A percentile compares a stretch with the other conserved stretches of the same genome.
Evolutionary conservation across 2,113 vertebrate genomes (phyloP).

Genomic region (Irena cyanogastra): DNA sequence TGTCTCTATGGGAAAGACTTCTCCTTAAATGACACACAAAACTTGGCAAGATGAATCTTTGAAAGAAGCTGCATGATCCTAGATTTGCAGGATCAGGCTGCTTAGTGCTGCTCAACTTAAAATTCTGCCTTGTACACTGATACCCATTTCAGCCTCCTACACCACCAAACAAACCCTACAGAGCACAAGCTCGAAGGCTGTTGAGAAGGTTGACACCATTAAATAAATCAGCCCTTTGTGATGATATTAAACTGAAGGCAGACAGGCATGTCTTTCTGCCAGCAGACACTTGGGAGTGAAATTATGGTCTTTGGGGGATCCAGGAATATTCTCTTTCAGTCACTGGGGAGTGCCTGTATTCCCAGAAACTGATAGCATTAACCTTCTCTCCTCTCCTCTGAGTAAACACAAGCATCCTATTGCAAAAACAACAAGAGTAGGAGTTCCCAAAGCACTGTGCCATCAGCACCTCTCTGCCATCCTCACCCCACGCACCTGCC

Average conservation of each 20-base stretch:
- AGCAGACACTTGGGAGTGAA: slow-evolving; percentile 11
- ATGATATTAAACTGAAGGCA: not conserved
- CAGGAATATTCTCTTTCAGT: slow-evolving; percentile 49
- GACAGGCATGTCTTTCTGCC: slow-evolving; percentile 8
- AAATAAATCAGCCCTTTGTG: slow-evolving; percentile 31
- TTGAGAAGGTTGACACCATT: not conserved
- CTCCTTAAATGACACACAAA: not conserved
- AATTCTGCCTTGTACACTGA: not conserved
- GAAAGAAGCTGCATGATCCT: not conserved
- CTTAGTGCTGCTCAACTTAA: not conserved
- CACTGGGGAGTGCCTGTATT: slow-evolving; percentile 31
- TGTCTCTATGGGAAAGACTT: not conserved
- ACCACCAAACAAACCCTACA: not conserved
- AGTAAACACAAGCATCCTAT: slow-evolving; percentile 25
- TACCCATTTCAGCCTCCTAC: not conserved
- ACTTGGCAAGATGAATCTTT: not conserved
- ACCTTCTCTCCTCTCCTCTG: slow-evolving; percentile 35
- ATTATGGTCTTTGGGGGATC: not conserved
- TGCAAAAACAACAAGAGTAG: slow-evolving; percentile 55
- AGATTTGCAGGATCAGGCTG: not conserved
- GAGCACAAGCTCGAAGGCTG: not conserved
- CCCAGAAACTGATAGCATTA: slow-evolving; percentile 37
- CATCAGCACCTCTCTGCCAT: not conserved
- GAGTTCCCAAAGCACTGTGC: slow-evolving; percentile 11
- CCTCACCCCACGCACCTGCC: not conserved